These are phyloP conservation scores for Exocentrus adspersus DNA, from an alignment of 2,888 invertebrate genomes.

Conservation along the genomic window DNA sequence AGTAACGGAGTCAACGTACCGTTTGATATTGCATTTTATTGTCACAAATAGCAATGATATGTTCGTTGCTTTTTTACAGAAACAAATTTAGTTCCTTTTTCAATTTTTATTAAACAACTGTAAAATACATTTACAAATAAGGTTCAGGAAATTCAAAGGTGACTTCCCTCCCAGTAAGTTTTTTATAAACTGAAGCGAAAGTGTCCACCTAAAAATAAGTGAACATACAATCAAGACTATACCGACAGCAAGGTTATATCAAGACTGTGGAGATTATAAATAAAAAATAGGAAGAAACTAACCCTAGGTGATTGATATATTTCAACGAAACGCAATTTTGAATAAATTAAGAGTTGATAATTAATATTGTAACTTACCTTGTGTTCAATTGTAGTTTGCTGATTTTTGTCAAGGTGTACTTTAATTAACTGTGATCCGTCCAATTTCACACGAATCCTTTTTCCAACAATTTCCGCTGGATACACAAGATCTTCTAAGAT, in stretches of 20 bases:
- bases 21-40: too few species aligned
- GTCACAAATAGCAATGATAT: neutral
- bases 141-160: constrained; percentile 99
- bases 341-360: neutral
- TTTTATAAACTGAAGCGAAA: constrained; percentile 98
- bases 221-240: too few species aligned
- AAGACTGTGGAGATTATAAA: neutral
- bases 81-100: constrained; percentile 26
- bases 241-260: too few species aligned
- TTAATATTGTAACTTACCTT: constrained; percentile 80
- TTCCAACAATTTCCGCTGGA: constrained; percentile 99
- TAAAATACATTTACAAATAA: constrained; percentile 77
- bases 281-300: too few species aligned
- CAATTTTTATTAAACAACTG: constrained; percentile 53
- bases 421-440: constrained; percentile 97
- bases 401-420: constrained; percentile 97
- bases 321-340: too few species aligned
- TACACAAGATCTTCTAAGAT: constrained; percentile 97
- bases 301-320: too few species aligned
- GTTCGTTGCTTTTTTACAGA: neutral
- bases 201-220: constrained; percentile 86
- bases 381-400: constrained; percentile 99
- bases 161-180: constrained; percentile 98
- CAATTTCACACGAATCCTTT: constrained; percentile 93
- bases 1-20: too few species aligned